phyloP scores from a whole-genome alignment of 2,888 invertebrate species.

The Tenthredo scrophulariae region DNA sequence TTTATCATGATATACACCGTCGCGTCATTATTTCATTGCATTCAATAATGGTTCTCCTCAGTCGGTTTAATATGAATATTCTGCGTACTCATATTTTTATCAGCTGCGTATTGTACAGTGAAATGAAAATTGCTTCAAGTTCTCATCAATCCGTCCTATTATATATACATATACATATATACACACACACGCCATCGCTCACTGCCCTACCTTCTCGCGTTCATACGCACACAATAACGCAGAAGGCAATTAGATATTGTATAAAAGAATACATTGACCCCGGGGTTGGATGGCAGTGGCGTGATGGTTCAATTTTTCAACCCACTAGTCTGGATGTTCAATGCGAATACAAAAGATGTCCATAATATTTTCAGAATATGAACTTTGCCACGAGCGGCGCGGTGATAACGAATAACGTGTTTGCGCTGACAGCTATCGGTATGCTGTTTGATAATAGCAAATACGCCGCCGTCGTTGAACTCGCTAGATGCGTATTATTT shows the following conservation, averaged over 20 bases:
- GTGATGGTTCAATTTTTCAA: not conserved
- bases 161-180: too few species aligned
- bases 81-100: too few species aligned
- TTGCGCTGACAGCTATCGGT: constrained; percentile 85
- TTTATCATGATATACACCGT: not conserved
- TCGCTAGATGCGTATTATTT: constrained; percentile 83
- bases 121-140: not conserved
- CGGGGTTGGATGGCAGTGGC: not conserved
- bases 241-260: not conserved
- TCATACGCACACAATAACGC: not conserved
- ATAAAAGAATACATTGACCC: not conserved
- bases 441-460: constrained; percentile 86
- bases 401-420: constrained; percentile 84
- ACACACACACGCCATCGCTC: not conserved
- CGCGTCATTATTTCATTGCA: not conserved
- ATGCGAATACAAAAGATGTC: constrained; percentile 20
- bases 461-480: constrained; percentile 83
- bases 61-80: not conserved
- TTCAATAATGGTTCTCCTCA: not conserved
- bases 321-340: not conserved
- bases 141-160: not conserved
- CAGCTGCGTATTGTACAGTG: too few species aligned
- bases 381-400: constrained; percentile 73
- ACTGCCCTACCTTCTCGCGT: not conserved
- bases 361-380: constrained; percentile 26